These are phyloP conservation scores for Gnathonemus longibarbis DNA, from an alignment of 2,113 vertebrate species.

Conservation along the genomic window DNA sequence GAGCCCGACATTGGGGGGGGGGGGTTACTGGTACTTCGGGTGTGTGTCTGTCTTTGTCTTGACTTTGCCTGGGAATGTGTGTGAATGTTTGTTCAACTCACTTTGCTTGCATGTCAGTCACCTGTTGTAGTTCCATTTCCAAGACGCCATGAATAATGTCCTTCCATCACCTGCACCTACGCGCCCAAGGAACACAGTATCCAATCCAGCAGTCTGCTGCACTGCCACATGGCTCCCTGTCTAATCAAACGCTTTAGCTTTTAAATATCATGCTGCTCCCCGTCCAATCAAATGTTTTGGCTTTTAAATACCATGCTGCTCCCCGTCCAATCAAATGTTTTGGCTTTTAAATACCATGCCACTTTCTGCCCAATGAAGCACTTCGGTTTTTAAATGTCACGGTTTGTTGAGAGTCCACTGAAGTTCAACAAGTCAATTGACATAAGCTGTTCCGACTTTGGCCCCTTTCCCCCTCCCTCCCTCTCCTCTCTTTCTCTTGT, in stretches of 20 bases:
- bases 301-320: neutral
- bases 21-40: neutral
- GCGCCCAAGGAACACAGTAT: neutral
- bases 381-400: slow-evolving; percentile 4
- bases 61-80: neutral
- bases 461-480: neutral
- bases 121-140: neutral
- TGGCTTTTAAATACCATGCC: neutral
- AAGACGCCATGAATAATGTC: neutral
- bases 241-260: neutral
- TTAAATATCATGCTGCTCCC: neutral
- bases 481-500: neutral
- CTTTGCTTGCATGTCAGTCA: neutral
- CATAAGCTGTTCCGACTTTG: neutral
- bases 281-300: neutral
- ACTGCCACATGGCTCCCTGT: neutral
- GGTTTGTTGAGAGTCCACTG: neutral
- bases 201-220: neutral
- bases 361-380: neutral
- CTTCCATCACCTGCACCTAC: neutral
- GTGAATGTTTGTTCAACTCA: neutral
- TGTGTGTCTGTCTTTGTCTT: neutral
- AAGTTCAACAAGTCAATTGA: slow-evolving; percentile 4
- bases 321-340: neutral
- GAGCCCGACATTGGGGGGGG: neutral